A percentile compares a stretch with the other conserved stretches of the same genome.
Evolutionary conservation across 2,797 vertebrate genomes (phyloP).

Genomic region (Pangasius larnaudii): DNA sequence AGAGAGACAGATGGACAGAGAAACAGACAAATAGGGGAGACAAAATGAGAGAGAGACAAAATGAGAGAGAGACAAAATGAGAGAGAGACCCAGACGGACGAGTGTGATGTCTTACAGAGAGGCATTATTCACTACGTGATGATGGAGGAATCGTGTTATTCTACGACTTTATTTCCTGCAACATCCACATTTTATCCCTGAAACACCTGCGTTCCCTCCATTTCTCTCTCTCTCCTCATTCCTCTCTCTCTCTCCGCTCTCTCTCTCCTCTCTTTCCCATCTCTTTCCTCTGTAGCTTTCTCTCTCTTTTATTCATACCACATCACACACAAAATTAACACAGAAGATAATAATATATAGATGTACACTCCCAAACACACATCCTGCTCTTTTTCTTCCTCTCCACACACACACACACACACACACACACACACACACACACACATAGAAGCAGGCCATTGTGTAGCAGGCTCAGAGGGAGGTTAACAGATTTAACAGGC

Average conservation of each 20-base stretch:
- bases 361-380: slow-evolving; percentile 2
- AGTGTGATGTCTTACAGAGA: background rate
- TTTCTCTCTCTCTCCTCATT: background rate
- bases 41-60: background rate
- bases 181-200: background rate
- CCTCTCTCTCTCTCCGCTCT: too few species aligned
- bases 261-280: too few species aligned
- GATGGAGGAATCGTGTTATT: slow-evolving; percentile 7
- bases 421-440: background rate
- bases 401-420: background rate
- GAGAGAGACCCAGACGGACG: background rate
- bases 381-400: background rate
- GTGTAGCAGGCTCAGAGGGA: slow-evolving; percentile 49
- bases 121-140: background rate
- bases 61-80: background rate
- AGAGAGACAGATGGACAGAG: background rate
- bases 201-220: slow-evolving; percentile 29
- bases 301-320: background rate
- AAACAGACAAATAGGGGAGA: background rate
- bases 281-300: background rate
- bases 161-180: slow-evolving; percentile 5
- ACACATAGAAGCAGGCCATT: slow-evolving; percentile 39
- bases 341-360: background rate
- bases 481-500: slow-evolving; percentile 59
- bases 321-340: background rate